phyloP scores from a whole-genome alignment of 2,113 vertebrate species.

The Sialia sialis region DNA sequence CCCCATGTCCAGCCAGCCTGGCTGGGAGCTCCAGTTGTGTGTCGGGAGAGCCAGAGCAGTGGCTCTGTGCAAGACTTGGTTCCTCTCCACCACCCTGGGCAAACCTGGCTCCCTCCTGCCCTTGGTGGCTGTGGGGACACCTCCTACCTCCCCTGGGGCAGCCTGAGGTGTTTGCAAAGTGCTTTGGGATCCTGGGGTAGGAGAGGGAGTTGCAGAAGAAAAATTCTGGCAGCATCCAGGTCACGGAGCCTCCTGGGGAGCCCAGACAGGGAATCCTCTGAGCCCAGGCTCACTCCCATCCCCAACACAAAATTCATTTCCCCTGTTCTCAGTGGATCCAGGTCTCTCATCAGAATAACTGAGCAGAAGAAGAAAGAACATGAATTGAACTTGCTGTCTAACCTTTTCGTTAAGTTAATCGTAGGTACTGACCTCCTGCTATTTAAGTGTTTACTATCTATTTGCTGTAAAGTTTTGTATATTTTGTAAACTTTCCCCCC shows the following conservation, averaged over 20 bases:
- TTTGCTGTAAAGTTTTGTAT: slow-evolving; percentile 85
- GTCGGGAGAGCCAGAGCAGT: accelerated
- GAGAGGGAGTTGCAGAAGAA: not conserved
- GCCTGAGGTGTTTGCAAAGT: not conserved
- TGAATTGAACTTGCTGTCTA: slow-evolving; percentile 60
- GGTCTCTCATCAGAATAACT: not conserved
- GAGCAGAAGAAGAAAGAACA: not conserved
- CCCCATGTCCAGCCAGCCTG: accelerated
- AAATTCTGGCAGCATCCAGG: not conserved
- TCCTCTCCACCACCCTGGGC: not conserved
- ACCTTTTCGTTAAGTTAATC: slow-evolving; percentile 73
- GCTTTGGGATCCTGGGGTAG: not conserved
- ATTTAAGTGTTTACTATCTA: slow-evolving; percentile 83
- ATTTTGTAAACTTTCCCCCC: slow-evolving; percentile 74
- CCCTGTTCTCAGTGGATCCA: slow-evolving; percentile 22
- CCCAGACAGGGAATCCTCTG: accelerated
- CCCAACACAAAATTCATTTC: not conserved
- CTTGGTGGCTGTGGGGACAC: not conserved
- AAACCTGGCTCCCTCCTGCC: not conserved
- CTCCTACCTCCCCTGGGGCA: slow-evolving; percentile 23
- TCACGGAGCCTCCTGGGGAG: not conserved
- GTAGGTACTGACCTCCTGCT: slow-evolving; percentile 79
- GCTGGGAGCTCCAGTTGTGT: not conserved
- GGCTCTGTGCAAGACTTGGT: accelerated
- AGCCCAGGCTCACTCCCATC: not conserved